Evolutionary conservation across 2,113 vertebrate species (phyloP).

Genomic region (Zosterops lateralis): DNA sequence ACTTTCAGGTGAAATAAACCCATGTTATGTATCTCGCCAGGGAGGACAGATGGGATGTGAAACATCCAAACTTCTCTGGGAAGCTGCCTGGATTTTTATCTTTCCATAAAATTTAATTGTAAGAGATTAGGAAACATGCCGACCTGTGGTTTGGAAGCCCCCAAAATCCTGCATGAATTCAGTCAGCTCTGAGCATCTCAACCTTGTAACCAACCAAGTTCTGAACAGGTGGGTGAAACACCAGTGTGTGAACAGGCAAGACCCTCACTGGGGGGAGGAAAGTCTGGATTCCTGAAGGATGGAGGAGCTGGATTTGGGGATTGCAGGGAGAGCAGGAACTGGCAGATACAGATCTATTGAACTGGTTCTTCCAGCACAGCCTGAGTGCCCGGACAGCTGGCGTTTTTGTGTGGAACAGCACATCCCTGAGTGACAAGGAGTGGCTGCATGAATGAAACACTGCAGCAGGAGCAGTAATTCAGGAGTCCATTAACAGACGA

Average conservation of each 20-base stretch:
- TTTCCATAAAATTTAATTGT: neutral
- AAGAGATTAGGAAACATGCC: neutral
- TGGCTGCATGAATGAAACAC: slow-evolving; percentile 1
- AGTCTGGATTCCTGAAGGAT: neutral
- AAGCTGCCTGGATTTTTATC: slow-evolving; percentile 7
- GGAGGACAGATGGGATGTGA: neutral
- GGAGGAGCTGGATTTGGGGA: neutral
- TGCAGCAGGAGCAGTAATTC: neutral
- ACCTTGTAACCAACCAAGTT: rapidly evolving
- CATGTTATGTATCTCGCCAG: neutral
- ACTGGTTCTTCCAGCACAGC: slow-evolving; percentile 56
- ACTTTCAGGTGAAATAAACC: neutral
- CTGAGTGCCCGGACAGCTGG: slow-evolving; percentile 8
- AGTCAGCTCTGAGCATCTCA: neutral
- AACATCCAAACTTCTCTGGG: neutral
- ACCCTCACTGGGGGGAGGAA: neutral
- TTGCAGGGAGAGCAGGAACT: neutral
- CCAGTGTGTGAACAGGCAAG: neutral
- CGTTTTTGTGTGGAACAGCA: slow-evolving; percentile 28
- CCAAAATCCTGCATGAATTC: neutral
- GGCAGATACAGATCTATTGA: slow-evolving; percentile 11
- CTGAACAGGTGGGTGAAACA: neutral
- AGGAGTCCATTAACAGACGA: neutral
- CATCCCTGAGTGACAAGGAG: neutral
- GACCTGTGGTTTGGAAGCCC: neutral